Base-by-base conservation (phyloP, 2,113 vertebrate genomes). In the Falcunculus frontatus region DNA sequence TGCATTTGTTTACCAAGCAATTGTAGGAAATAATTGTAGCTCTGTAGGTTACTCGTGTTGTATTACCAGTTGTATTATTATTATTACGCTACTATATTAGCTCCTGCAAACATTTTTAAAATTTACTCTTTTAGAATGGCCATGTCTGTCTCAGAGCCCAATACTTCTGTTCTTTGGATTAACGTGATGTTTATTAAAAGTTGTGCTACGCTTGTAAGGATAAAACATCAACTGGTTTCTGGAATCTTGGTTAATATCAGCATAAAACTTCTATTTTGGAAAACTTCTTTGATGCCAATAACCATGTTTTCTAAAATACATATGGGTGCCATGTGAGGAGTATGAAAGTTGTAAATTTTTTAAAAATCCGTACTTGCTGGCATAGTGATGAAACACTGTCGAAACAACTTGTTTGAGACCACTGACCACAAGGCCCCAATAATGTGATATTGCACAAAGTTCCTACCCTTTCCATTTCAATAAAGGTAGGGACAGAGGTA, bases 121-220 rank as follows among this genome's bases (percentile, higher is more conserved):
- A 21, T 74, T 76, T 55, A 4, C 16, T 56, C 41, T 69, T 92
- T 74, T 30, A 39, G 46, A 65, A 27, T 75, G 65, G 5, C 30
- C 35, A 15, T 27, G 5, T 65, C 26, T 26, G 6, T 73, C 0
- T 0, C 46, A 52, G 30, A 72, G 27, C 8, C 11, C 1, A 13
- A 8, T 60, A 56, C 10, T 82, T 57, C 17, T 52, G 16, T 62
- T 87, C 32, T 74, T 55, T 82, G 18, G 18, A 64, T 64, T 55
- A 47, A 55, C 1, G 1, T 17, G 37, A 30, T 19, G 0, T 62
- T 78, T 74, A 46, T 65, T 68, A 57, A 44, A 79, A 83, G 23
- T 62, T 41, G 7, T 30, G 17, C 16, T 57, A 4, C 57, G n/a
- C 5, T 46, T 69, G 7, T 44, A 69, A 77, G 21, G 7, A 17